These are phyloP conservation scores for Encarsia formosa DNA, from an alignment of 2,888 invertebrate genomes.

Conservation along the genomic window DNA sequence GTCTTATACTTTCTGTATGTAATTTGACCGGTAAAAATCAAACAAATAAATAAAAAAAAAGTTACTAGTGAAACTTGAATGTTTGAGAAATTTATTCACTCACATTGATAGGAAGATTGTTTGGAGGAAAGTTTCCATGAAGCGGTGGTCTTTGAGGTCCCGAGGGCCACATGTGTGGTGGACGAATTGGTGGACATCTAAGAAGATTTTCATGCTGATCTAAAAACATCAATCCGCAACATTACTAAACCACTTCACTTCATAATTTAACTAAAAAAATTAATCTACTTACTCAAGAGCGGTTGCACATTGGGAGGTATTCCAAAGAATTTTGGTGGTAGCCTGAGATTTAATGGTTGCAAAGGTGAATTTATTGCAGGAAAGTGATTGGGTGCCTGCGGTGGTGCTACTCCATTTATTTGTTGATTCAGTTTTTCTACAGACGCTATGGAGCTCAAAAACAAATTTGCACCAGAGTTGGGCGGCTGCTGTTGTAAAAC, in stretches of 20 bases:
- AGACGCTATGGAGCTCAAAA: conserved; percentile 24
- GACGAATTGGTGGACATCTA: conserved; percentile 43
- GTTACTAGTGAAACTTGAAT: not conserved
- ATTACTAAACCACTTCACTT: no score
- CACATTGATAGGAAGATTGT: conserved; percentile 42
- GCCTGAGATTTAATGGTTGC: conserved; percentile 51
- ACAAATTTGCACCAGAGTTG: conserved; percentile 15
- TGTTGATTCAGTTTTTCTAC: conserved; percentile 17
- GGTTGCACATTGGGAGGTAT: conserved; percentile 48
- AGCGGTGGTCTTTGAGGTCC: conserved; percentile 41
- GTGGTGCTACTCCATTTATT: conserved; percentile 35
- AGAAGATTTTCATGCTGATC: conserved; percentile 39
- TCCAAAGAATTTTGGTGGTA: no score
- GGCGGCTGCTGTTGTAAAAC: conserved; percentile 10
- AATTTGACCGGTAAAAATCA: no score
- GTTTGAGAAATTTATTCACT: not conserved
- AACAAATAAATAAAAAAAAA: not conserved
- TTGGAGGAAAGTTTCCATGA: conserved; percentile 39
- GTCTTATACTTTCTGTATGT: no score
- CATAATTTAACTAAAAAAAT: conserved; percentile 7
- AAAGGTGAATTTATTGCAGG: no score
- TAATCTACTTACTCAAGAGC: conserved; percentile 34
- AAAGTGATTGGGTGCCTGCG: conserved; percentile 37
- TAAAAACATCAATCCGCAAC: no score
- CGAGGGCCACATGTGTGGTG: conserved; percentile 41